Evolutionary conservation across 2,113 vertebrate species (phyloP), one percentile per base, ranked within the genome.

Genomic region (Clupea harengus): DNA sequence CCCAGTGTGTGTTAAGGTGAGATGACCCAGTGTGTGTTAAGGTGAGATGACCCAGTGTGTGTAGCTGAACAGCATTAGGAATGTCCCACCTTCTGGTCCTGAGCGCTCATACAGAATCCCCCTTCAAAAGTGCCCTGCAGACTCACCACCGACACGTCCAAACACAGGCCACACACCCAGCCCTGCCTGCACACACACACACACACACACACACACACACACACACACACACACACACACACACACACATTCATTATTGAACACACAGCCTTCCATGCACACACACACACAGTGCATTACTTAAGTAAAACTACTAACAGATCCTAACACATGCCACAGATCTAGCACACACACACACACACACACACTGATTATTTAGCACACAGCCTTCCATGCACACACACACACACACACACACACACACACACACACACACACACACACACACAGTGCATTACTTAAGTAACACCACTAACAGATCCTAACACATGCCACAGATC

Each of bases 131-230:
- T 1, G n/a, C 6, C 25, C 60, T 32, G 64, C 64, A 10, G 25
- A 11, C n/a, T 25, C n/a, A 25, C 25, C 64, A 3, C n/a, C 64
- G 64, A 72, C 64, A 32, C 28, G 8, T 72, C n/a, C n/a, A 72
- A 0, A 72, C 64, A 72, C 64, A 72, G n/a, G n/a, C 64, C 64
- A 72, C 64, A 72, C 28, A 72, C 64, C 64, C 64, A 72, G 64
- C 28, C 64, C 7, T 28, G 6, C 1, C 64, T 72, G 13, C 64
- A 32, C 64, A 72, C 54, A 67, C 60, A 67, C n/a, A 67, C 60
- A 64, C 60, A 64, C 60, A 64, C 50, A 7, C 54, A 57, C 54
- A 22, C 54, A 22, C 54, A 57, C 54, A 20, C 54, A 57, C 54
- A 6, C 11, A 57, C 54, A 57, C 54, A 57, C 54, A 7, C 54